A percentile compares a stretch with the other conserved stretches of the same genome.
phyloP scores from a whole-genome alignment of 2,888 invertebrate genomes.

The Microctonus aethiopoides region DNA sequence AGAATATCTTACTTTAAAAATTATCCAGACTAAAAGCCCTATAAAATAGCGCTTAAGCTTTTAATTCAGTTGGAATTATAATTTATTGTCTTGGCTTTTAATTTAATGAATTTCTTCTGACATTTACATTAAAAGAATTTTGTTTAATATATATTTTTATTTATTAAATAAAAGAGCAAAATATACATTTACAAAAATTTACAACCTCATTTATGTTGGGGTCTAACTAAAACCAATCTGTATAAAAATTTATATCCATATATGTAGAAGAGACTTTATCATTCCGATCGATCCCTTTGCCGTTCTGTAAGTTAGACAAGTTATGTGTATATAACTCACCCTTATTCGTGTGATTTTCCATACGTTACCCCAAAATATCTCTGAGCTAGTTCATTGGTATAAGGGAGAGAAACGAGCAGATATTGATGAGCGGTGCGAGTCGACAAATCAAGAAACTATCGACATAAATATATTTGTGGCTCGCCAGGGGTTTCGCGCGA shows the following conservation, averaged over 20 bases:
- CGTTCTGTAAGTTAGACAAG: constrained; percentile 44
- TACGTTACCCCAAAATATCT: constrained; percentile 56
- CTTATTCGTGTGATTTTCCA: constrained; percentile 43
- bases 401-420: constrained; percentile 34
- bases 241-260: constrained; percentile 35
- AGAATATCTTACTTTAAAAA: constrained; percentile 2
- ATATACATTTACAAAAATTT: neutral
- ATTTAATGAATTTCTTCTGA: too few relatives aligned
- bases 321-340: constrained; percentile 26
- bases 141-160: constrained; percentile 32
- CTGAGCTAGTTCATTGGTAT: constrained; percentile 54
- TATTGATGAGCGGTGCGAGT: constrained; percentile 65
- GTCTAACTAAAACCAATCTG: constrained; percentile 44
- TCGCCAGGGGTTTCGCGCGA: constrained; percentile 59
- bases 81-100: constrained; percentile 15
- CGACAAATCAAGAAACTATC: constrained; percentile 68
- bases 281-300: constrained; percentile 42
- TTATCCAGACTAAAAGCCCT: neutral
- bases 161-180: neutral
- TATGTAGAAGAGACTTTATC: constrained; percentile 5
- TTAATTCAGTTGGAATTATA: neutral
- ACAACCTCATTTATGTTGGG: constrained; percentile 33
- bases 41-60: neutral
- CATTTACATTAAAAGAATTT: neutral
- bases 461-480: constrained; percentile 67